Evolutionary conservation across 2,888 invertebrate species (phyloP).

Genomic region (Clistopyga incitator): DNA sequence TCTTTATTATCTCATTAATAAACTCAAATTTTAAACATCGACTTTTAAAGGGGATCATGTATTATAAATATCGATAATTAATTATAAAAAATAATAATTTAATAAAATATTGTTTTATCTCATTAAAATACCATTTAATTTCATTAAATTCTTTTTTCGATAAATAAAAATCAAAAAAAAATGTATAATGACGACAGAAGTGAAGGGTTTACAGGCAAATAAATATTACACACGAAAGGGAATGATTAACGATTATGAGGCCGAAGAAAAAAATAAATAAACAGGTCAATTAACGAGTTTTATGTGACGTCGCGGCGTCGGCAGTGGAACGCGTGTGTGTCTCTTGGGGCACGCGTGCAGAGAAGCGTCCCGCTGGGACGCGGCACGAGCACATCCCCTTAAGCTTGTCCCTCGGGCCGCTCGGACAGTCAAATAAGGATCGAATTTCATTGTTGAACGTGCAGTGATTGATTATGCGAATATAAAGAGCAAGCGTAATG

Average conservation of each 20-base stretch:
- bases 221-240: not conserved
- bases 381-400: constrained; percentile 58
- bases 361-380: constrained; percentile 63
- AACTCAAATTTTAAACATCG: too few relatives aligned
- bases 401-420: constrained; percentile 57
- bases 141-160: too few relatives aligned
- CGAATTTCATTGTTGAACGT: constrained; percentile 77
- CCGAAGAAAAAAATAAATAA: constrained; percentile 78
- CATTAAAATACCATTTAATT: too few relatives aligned
- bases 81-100: too few relatives aligned
- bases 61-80: too few relatives aligned
- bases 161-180: too few relatives aligned
- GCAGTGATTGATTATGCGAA: constrained; percentile 80
- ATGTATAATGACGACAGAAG: not conserved
- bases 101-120: too few relatives aligned
- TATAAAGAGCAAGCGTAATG: constrained; percentile 75
- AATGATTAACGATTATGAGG: constrained; percentile 73
- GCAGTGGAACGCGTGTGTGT: constrained; percentile 19
- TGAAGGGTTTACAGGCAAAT: constrained; percentile 1
- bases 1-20: too few relatives aligned
- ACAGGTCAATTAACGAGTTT: constrained; percentile 66
- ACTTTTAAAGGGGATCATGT: too few relatives aligned
- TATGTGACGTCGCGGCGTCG: constrained; percentile 61
- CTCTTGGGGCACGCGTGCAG: constrained; percentile 45
- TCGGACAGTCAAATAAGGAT: constrained; percentile 77